phyloP scores from a whole-genome alignment of 1,140 invertebrate species.

The Drosophila novamexicana region DNA sequence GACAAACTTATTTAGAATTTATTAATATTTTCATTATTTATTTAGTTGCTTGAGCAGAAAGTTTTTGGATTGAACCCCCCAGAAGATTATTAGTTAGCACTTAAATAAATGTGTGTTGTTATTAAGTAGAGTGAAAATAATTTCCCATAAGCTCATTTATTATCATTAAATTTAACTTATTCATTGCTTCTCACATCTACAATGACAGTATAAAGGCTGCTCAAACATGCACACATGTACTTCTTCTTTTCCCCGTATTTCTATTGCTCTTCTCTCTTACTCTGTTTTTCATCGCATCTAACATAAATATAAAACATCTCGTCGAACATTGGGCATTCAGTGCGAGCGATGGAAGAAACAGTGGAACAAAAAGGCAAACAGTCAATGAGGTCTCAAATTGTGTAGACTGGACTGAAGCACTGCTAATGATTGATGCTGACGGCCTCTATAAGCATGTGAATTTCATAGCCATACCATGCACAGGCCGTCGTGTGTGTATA shows the following conservation, averaged over 20 bases:
- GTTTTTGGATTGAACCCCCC: no score
- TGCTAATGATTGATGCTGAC: conserved; percentile 61
- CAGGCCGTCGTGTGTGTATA: conserved; percentile 26
- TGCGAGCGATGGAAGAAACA: conserved; percentile 19
- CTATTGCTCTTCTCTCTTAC: no score
- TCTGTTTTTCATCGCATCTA: neutral
- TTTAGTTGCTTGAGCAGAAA: no score
- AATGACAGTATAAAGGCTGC: neutral
- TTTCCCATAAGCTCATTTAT: neutral
- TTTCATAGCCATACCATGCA: conserved; percentile 51
- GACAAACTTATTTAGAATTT: no score
- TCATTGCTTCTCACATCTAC: neutral
- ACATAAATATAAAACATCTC: conserved; percentile 31
- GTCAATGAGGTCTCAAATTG: conserved; percentile 17
- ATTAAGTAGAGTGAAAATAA: no score
- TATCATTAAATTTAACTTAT: neutral
- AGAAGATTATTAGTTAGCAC: no score
- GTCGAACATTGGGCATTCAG: conserved; percentile 47
- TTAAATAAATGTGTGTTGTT: neutral
- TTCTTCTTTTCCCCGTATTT: neutral
- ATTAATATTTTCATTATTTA: no score
- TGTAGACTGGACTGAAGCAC: conserved; percentile 25
- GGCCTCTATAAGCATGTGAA: conserved; percentile 54
- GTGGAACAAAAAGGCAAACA: conserved; percentile 24
- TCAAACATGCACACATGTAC: neutral